Percentiles rank a stretch among this genome's conserved stretches.
phyloP scores from a whole-genome alignment of 2,888 invertebrate species.

The Drosophila barbarae region DNA sequence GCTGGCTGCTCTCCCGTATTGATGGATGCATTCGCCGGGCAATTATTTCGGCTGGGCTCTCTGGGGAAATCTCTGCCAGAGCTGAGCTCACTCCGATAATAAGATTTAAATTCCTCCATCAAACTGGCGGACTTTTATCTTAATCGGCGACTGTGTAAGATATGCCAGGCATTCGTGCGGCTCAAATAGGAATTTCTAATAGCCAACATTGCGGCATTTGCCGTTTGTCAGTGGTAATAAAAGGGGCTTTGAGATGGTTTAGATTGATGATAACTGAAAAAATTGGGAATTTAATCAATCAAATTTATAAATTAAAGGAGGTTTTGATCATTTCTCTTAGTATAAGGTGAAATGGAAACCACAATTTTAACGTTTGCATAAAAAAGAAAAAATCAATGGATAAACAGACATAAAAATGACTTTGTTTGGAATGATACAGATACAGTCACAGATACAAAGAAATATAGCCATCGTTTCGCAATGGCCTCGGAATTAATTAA shows the following conservation, averaged over 20 bases:
- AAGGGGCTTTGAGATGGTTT: conserved; percentile 5
- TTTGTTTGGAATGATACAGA: conserved; percentile 41
- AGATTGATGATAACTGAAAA: neutral
- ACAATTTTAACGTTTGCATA: too few relatives aligned
- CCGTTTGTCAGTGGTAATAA: conserved; percentile 7
- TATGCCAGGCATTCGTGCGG: conserved; percentile 16
- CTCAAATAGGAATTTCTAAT: conserved; percentile 19
- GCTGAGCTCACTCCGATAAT: conserved; percentile 8
- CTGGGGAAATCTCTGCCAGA: conserved; percentile 11
- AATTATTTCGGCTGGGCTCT: conserved; percentile 26
- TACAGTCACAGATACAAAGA: conserved; percentile 15
- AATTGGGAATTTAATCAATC: neutral
- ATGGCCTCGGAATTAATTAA: conserved; percentile 54
- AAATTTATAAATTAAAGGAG: neutral
- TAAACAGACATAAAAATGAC: conserved; percentile 15
- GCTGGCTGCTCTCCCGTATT: conserved; percentile 23
- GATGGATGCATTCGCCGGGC: conserved; percentile 35
- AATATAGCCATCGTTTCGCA: conserved; percentile 40
- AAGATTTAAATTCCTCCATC: conserved; percentile 25
- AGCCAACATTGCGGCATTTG: conserved; percentile 9
- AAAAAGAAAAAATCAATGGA: neutral
- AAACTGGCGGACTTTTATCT: conserved; percentile 19
- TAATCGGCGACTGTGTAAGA: conserved; percentile 9
- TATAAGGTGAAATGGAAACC: neutral
- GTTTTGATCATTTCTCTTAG: neutral